phyloP scores from a whole-genome alignment of 2,888 invertebrate species.

The Dynastes grantii region DNA sequence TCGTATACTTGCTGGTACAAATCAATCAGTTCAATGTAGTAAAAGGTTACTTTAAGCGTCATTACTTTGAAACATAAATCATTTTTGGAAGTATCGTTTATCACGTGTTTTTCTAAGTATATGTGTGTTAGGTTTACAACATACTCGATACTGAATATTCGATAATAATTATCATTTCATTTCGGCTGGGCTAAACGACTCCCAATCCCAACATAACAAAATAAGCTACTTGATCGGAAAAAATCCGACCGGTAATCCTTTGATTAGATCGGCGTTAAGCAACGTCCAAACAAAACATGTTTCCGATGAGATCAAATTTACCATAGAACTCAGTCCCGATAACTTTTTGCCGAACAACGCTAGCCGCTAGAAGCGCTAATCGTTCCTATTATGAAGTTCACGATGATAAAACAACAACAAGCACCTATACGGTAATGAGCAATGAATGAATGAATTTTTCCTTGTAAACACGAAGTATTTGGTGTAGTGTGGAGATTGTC shows the following conservation, averaged over 20 bases:
- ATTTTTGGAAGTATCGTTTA: too few relatives aligned
- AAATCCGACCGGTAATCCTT: slow-evolving; percentile 5
- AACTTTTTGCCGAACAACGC: too few relatives aligned
- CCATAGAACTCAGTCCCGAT: too few relatives aligned
- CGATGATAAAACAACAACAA: neutral
- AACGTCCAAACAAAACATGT: neutral
- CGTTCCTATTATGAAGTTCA: neutral
- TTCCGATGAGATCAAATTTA: neutral
- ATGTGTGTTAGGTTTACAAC: neutral
- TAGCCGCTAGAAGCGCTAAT: too few relatives aligned
- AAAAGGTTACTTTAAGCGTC: too few relatives aligned
- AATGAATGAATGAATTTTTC: neutral
- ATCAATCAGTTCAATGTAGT: too few relatives aligned
- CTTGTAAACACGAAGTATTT: neutral
- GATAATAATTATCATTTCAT: slow-evolving; percentile 6
- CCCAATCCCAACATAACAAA: neutral
- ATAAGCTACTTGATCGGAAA: slow-evolving; percentile 3
- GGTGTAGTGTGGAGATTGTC: neutral
- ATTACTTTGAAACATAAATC: too few relatives aligned
- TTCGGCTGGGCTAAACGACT: neutral
- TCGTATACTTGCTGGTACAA: too few relatives aligned
- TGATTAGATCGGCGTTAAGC: slow-evolving; percentile 5
- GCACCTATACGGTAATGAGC: neutral
- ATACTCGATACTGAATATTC: neutral
- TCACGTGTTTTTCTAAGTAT: neutral